Evolutionary conservation across 2,888 invertebrate species (phyloP).

Genomic region (Volucella bombylans): DNA sequence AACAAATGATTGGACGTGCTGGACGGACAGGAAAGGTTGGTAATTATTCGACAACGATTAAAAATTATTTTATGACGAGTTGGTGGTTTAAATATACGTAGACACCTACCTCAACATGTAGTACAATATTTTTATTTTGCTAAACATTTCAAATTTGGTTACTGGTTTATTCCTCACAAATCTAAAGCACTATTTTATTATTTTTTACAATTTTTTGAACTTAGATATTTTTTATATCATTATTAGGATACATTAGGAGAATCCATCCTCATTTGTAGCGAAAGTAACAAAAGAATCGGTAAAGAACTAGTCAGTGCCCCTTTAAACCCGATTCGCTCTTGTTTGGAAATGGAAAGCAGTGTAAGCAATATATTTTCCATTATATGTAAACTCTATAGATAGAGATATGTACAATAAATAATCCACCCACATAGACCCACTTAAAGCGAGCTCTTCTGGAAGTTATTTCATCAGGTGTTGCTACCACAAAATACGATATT

Average conservation of each 20-base stretch:
- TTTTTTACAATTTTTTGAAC: too few relatives aligned
- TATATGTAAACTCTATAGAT: neutral
- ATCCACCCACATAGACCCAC: constrained; percentile 81
- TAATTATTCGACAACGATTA: neutral
- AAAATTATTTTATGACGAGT: too few relatives aligned
- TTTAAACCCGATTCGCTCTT: constrained; percentile 90
- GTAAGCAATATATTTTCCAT: constrained; percentile 76
- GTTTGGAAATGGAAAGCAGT: constrained; percentile 87
- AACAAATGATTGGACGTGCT: constrained; percentile 98
- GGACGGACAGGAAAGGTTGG: constrained; percentile 92
- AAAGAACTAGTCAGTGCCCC: constrained; percentile 87
- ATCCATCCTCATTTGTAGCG: constrained; percentile 94
- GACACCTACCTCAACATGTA: too few relatives aligned
- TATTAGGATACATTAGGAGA: constrained; percentile 88
- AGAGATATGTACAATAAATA: neutral
- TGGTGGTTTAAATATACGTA: too few relatives aligned
- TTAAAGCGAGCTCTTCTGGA: constrained; percentile 89
- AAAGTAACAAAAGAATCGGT: constrained; percentile 88
- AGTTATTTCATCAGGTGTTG: constrained; percentile 94
- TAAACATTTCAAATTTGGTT: too few relatives aligned
- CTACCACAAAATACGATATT: constrained; percentile 88
- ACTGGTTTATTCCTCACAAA: too few relatives aligned
- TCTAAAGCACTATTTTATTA: too few relatives aligned
- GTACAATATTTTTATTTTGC: too few relatives aligned
- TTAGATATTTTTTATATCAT: too few relatives aligned